Percentiles rank a stretch among this genome's conserved stretches.
Conservation (phyloP, 64 coral and sea anemone genomes). For the Montipora efflorescens region DNA sequence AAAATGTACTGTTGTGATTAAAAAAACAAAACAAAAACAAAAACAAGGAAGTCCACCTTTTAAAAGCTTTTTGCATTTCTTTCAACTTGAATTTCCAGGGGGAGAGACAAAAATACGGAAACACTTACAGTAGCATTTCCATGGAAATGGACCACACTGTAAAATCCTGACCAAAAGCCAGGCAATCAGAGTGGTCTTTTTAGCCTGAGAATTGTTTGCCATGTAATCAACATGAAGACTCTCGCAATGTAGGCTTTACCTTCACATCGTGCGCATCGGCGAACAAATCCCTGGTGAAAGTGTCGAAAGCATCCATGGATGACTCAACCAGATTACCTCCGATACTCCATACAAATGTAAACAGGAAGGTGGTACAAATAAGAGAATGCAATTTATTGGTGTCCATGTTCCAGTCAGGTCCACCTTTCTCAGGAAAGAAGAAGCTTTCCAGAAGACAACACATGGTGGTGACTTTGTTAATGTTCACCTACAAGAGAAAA, state of each 20-base stretch:
- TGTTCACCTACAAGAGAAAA: constrained; percentile 70
- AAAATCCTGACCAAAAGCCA: too few species aligned
- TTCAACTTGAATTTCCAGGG: too few species aligned
- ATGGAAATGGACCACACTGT: accelerated
- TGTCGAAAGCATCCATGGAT: constrained; percentile 88
- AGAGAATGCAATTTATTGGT: constrained; percentile 84
- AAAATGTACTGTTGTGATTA: too few species aligned
- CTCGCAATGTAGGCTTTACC: constrained; percentile 26
- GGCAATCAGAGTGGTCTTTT: too few species aligned
- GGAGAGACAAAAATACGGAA: too few species aligned
- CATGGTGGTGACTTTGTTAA: constrained; percentile 96
- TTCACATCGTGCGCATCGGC: constrained; percentile 93
- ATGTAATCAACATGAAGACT: too few species aligned
- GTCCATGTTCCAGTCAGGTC: constrained; percentile 90
- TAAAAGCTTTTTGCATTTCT: too few species aligned
- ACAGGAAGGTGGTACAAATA: constrained; percentile 93
- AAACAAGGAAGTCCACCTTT: too few species aligned
- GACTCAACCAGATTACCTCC: constrained; percentile 93
- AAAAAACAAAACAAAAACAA: too few species aligned
- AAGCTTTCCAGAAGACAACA: constrained; percentile 93
- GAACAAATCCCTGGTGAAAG: constrained; percentile 89
- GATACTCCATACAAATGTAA: constrained; percentile 92
- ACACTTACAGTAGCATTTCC: too few species aligned
- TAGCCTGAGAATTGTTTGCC: too few species aligned
- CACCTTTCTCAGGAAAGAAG: constrained; percentile 83